Evolutionary conservation across 2,888 invertebrate genomes (phyloP).

Genomic region (Gandaritis pyraliata): DNA sequence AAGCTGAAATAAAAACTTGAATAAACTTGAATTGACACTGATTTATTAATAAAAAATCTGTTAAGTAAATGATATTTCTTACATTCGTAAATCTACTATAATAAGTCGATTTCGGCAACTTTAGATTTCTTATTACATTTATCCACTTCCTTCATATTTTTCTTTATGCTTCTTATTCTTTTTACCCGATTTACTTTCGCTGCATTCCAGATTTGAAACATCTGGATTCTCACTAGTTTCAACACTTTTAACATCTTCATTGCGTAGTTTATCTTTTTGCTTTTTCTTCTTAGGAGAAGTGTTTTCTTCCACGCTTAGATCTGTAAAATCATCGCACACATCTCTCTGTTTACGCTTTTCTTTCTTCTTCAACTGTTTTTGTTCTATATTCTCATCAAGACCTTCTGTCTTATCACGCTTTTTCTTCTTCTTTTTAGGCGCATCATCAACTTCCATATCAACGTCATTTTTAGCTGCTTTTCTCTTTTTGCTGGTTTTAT

Average conservation of each 20-base stretch:
- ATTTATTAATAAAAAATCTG: slow-evolving; percentile 13
- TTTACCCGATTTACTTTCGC: slow-evolving; percentile 24
- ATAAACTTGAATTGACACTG: too few species aligned
- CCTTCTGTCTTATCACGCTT: slow-evolving; percentile 28
- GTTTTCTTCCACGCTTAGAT: slow-evolving; percentile 17
- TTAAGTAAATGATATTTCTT: not conserved
- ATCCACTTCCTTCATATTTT: slow-evolving; percentile 12
- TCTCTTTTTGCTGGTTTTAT: slow-evolving; percentile 15
- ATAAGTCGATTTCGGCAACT: not conserved
- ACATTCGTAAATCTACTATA: not conserved
- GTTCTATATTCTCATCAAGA: slow-evolving; percentile 4
- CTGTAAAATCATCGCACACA: slow-evolving; percentile 5
- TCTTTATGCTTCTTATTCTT: slow-evolving; percentile 21
- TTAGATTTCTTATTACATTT: slow-evolving; percentile 18
- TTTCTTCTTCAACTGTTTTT: slow-evolving; percentile 48
- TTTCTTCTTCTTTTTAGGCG: slow-evolving; percentile 38
- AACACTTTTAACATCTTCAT: slow-evolving; percentile 18
- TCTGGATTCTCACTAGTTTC: slow-evolving; percentile 14
- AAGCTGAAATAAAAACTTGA: too few species aligned
- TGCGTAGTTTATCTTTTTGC: slow-evolving; percentile 46
- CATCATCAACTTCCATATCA: slow-evolving; percentile 20
- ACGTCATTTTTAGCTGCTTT: slow-evolving; percentile 11
- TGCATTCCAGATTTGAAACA: slow-evolving; percentile 9
- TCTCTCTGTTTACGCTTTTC: slow-evolving; percentile 32
- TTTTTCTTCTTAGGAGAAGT: slow-evolving; percentile 49